phyloP scores from a whole-genome alignment of 2,888 invertebrate genomes.

The Coecobrya sp. region DNA sequence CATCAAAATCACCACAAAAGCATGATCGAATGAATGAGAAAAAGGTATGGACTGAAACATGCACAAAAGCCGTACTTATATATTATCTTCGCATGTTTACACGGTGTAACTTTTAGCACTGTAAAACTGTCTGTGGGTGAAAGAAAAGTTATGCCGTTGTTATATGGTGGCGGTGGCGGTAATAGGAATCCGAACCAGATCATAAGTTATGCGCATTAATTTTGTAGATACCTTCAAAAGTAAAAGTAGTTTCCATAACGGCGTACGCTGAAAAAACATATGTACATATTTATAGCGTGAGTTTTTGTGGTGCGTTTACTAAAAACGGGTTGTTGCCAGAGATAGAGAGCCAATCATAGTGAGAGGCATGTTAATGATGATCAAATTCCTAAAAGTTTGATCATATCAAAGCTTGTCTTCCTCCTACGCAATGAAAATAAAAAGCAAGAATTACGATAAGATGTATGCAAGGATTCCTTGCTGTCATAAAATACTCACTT shows the following conservation, averaged over 20 bases:
- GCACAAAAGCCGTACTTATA: not conserved
- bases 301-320: not conserved
- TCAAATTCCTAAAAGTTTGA: slow-evolving; percentile 70
- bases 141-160: slow-evolving; percentile 14
- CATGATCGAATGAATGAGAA: slow-evolving; percentile 70
- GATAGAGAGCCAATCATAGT: not conserved
- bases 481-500: slow-evolving; percentile 26
- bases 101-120: slow-evolving; percentile 60
- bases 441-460: slow-evolving; percentile 2
- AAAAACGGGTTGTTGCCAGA: slow-evolving; percentile 44
- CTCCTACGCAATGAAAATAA: slow-evolving; percentile 70
- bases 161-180: not conserved
- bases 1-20: slow-evolving; percentile 49
- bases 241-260: not conserved
- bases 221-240: not conserved
- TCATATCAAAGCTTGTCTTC: slow-evolving; percentile 45
- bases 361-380: slow-evolving; percentile 57
- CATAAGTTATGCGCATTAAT: slow-evolving; percentile 35
- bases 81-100: slow-evolving; percentile 31
- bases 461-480: not conserved
- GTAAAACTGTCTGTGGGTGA: slow-evolving; percentile 45
- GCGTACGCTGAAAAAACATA: not conserved
- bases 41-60: slow-evolving; percentile 40
- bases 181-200: slow-evolving; percentile 44
- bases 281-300: not conserved